phyloP scores from a whole-genome alignment of 2,888 invertebrate species.

The Spodoptera littoralis region DNA sequence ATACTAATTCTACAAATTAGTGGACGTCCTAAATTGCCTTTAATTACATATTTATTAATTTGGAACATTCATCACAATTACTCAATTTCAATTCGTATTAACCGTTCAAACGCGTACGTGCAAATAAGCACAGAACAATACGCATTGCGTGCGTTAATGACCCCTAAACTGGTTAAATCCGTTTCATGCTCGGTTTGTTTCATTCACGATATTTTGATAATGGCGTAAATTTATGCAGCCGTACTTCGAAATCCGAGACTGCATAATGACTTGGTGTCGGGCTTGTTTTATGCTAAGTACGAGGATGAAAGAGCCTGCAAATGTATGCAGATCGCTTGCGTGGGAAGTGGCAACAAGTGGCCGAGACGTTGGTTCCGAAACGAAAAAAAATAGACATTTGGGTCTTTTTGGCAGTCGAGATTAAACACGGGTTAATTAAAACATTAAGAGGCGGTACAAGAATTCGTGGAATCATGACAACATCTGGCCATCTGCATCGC shows the following conservation, averaged over 20 bases:
- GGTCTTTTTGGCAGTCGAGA: conserved; percentile 71
- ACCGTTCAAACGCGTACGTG: conserved; percentile 56
- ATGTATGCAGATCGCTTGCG: conserved; percentile 86
- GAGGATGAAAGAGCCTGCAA: conserved; percentile 83
- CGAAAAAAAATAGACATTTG: conserved; percentile 69
- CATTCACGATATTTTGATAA: conserved; percentile 88
- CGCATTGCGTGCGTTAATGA: conserved; percentile 85
- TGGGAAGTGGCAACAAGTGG: conserved; percentile 88
- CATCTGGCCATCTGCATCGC: conserved; percentile 28
- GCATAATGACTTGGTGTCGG: conserved; percentile 85
- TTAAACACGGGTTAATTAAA: conserved; percentile 79
- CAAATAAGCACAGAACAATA: conserved; percentile 67
- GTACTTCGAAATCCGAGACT: conserved; percentile 83
- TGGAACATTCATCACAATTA: conserved; percentile 45
- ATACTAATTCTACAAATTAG: conserved; percentile 29
- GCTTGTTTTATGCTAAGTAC: conserved; percentile 87
- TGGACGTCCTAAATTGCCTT: conserved; percentile 21
- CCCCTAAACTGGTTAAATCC: conserved; percentile 80
- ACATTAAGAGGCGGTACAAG: conserved; percentile 63
- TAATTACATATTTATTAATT: conserved; percentile 46
- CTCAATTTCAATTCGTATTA: conserved; percentile 55
- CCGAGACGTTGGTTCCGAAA: conserved; percentile 72
- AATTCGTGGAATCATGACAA: conserved; percentile 48
- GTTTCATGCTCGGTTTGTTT: conserved; percentile 78
- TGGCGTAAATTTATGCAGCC: conserved; percentile 85